These are phyloP conservation scores for Drosophila navojoa DNA, from an alignment of 1,140 invertebrate species.

Conservation along the genomic window DNA sequence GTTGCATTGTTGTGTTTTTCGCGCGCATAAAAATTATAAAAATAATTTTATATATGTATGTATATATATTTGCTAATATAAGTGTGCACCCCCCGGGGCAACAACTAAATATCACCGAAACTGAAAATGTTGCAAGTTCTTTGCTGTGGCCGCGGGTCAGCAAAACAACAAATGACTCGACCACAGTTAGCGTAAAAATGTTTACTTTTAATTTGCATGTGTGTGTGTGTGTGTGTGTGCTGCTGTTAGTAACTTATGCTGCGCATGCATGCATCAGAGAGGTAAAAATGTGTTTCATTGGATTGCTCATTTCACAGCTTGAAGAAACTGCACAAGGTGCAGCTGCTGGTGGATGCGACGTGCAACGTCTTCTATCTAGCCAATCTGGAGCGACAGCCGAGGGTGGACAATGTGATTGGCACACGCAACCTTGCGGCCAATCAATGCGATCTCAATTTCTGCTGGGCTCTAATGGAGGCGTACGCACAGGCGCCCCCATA, in stretches of 20 bases:
- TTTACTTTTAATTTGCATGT: slow-evolving; percentile 33
- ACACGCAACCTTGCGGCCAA: slow-evolving; percentile 75
- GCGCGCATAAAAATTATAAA: slow-evolving; percentile 53
- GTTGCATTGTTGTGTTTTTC: slow-evolving; percentile 17
- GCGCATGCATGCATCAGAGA: slow-evolving; percentile 34
- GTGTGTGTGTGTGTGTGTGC: slow-evolving; percentile 31
- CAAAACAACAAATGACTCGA: slow-evolving; percentile 19
- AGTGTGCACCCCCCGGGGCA: slow-evolving; percentile 34
- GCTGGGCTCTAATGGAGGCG: slow-evolving; percentile 81
- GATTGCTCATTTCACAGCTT: slow-evolving; percentile 41
- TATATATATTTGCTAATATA: slow-evolving; percentile 1
- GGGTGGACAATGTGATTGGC: slow-evolving; percentile 77
- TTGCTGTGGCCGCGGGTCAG: slow-evolving; percentile 22
- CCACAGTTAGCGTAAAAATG: neutral
- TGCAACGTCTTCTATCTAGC: slow-evolving; percentile 81
- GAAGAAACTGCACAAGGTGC: slow-evolving; percentile 83
- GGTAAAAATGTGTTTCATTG: slow-evolving; percentile 5
- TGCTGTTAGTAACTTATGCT: slow-evolving; percentile 58
- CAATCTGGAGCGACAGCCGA: slow-evolving; percentile 78
- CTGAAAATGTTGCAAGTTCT: slow-evolving; percentile 16
- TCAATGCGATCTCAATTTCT: slow-evolving; percentile 83
- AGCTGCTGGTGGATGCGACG: slow-evolving; percentile 65
- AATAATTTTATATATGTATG: slow-evolving; percentile 39
- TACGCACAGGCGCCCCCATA: slow-evolving; percentile 33
- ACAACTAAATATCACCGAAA: slow-evolving; percentile 4